A percentile compares a stretch with the other conserved stretches of the same genome.
Evolutionary conservation across 2,113 vertebrate genomes (phyloP).

Genomic region (Oophaga pumilio): DNA sequence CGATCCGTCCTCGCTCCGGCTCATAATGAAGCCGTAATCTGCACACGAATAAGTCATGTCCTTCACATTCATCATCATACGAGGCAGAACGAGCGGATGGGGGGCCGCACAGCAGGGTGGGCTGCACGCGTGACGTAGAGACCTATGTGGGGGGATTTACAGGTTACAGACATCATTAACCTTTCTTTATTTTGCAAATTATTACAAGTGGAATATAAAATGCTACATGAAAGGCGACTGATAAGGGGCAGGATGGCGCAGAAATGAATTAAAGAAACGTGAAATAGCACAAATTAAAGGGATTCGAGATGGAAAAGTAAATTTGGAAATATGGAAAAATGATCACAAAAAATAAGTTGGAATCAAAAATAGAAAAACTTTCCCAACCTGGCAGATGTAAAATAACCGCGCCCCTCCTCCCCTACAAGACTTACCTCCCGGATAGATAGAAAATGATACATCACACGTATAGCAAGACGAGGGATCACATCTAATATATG

Average conservation of each 20-base stretch:
- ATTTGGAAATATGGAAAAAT: no score
- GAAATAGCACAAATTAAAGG: not conserved
- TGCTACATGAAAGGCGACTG: not conserved
- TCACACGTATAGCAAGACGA: no score
- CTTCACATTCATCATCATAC: not conserved
- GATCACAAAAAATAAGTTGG: no score
- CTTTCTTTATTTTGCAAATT: not conserved
- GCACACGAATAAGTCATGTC: not conserved
- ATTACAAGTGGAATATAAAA: not conserved
- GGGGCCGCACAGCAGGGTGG: not conserved
- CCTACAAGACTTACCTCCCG: no score
- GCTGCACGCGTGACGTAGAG: not conserved
- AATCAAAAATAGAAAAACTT: no score
- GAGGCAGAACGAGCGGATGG: not conserved
- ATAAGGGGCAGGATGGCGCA: not conserved
- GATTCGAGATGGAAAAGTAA: no score
- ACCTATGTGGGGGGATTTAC: not conserved
- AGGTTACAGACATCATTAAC: not conserved
- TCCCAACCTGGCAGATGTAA: no score
- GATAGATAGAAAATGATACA: no score
- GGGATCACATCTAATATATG: no score
- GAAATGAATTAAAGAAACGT: not conserved
- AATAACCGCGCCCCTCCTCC: no score
- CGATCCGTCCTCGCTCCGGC: not conserved
- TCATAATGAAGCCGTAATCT: not conserved